A percentile compares a stretch with the other conserved stretches of the same genome.
Conservation (phyloP, 2,888 invertebrate species). For the Acrobasis consociella region DNA sequence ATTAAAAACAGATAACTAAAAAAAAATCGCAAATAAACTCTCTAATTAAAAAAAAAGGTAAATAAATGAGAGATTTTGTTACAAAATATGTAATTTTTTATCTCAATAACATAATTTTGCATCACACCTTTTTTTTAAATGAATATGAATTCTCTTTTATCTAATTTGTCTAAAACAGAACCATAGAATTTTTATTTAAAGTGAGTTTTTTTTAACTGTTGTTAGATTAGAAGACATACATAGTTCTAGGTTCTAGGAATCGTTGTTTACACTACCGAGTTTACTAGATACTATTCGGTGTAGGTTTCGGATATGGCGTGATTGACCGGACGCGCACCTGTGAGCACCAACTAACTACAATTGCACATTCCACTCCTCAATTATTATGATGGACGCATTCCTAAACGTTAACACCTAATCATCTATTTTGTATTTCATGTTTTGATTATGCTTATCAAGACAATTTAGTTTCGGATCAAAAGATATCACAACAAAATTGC, state of each 20-base stretch:
- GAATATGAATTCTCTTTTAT: too few species aligned
- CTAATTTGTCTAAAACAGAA: too few species aligned
- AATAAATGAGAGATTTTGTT: too few species aligned
- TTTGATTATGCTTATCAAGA: background rate
- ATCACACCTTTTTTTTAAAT: too few species aligned
- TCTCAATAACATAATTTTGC: too few species aligned
- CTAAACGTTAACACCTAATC: slow-evolving; percentile 22
- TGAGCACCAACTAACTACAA: slow-evolving; percentile 50
- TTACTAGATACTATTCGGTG: slow-evolving; percentile 17
- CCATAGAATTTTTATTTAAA: too few species aligned
- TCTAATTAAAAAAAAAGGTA: too few species aligned
- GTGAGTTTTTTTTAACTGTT: too few species aligned
- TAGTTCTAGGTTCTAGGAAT: slow-evolving; percentile 12
- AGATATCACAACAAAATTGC: slow-evolving; percentile 1
- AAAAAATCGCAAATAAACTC: too few species aligned
- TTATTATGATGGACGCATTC: slow-evolving; percentile 39
- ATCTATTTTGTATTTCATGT: slow-evolving; percentile 12
- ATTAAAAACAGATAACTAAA: too few species aligned
- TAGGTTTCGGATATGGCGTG: slow-evolving; percentile 61
- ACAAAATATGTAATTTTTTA: too few species aligned
- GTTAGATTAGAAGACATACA: too few species aligned
- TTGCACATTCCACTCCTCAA: slow-evolving; percentile 56
- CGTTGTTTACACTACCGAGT: slow-evolving; percentile 17
- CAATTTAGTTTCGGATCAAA: background rate
- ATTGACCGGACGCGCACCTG: slow-evolving; percentile 78